A percentile compares a stretch with the other conserved stretches of the same genome.
Conservation (phyloP, 30 jellyfish, hydroid and myxozoan species). For the Pseudorhiza aurosa region DNA sequence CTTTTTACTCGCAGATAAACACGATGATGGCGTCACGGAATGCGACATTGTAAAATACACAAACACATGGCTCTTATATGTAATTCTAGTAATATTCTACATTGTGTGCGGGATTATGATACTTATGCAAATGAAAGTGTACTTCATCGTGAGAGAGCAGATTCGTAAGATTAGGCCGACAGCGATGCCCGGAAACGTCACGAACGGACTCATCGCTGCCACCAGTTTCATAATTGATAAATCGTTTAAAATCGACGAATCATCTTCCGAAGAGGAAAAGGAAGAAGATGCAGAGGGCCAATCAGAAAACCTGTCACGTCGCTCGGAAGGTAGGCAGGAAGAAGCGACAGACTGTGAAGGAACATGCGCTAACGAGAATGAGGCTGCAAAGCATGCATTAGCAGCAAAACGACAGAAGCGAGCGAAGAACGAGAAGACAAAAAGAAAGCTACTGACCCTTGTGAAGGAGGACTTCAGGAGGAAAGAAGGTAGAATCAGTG, state of each 20-base stretch:
- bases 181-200: neutral
- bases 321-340: neutral
- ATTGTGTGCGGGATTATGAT: conserved; percentile 49
- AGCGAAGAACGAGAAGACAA: neutral
- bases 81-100: conserved; percentile 32
- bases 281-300: neutral
- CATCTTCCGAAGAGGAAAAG: conserved; percentile 11
- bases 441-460: neutral
- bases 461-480: neutral
- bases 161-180: conserved; percentile 49
- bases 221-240: conserved; percentile 38
- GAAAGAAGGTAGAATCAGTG: neutral
- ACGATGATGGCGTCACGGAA: neutral
- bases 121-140: conserved; percentile 48
- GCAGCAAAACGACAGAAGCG: neutral
- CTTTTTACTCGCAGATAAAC: conserved; percentile 21
- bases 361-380: neutral
- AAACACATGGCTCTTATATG: conserved; percentile 24
- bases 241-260: conserved; percentile 9
- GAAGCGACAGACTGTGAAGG: neutral
- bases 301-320: neutral
- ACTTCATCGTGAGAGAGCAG: conserved; percentile 35
- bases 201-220: conserved; percentile 36
- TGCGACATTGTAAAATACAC: conserved; percentile 52
- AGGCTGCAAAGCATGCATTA: neutral